These are phyloP conservation scores for Callospermophilus lateralis DNA, from an alignment of 2,113 vertebrate genomes.

Conservation along the genomic window DNA sequence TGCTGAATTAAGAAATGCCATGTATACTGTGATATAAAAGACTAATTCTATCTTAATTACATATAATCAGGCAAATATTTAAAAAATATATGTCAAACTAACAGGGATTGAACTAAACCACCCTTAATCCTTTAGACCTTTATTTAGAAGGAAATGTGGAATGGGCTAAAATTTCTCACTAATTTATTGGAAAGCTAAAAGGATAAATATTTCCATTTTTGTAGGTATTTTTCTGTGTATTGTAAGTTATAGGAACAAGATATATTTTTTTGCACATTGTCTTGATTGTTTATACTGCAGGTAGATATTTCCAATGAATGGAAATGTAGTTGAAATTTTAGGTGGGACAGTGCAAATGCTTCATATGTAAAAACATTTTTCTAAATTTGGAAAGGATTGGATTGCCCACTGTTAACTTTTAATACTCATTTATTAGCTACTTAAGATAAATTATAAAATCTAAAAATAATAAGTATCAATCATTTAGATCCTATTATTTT, in stretches of 20 bases:
- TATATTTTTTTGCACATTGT: conserved; percentile 87
- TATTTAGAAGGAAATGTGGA: conserved; percentile 78
- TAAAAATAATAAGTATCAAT: conserved; percentile 55
- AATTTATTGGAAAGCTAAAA: conserved; percentile 76
- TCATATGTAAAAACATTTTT: conserved; percentile 75
- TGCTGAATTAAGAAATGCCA: conserved; percentile 88
- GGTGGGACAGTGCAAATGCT: conserved; percentile 72
- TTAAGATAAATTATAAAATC: conserved; percentile 73
- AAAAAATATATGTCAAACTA: conserved; percentile 74
- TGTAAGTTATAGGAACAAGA: conserved; percentile 85
- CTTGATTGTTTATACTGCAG: conserved; percentile 83
- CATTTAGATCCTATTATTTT: conserved; percentile 66
- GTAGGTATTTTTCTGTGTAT: conserved; percentile 86
- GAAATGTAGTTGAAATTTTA: conserved; percentile 76
- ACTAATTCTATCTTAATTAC: conserved; percentile 80
- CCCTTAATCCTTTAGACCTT: conserved; percentile 68
- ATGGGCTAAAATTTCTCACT: conserved; percentile 75
- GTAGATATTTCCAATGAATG: conserved; percentile 72
- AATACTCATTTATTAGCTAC: conserved; percentile 74
- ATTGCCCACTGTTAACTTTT: conserved; percentile 74
- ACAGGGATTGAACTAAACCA: conserved; percentile 69
- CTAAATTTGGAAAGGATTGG: conserved; percentile 75
- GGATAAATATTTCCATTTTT: conserved; percentile 84
- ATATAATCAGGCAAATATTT: conserved; percentile 83
- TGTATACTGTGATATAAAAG: conserved; percentile 88